A percentile compares a stretch with the other conserved stretches of the same genome.
These are phyloP conservation scores for Bursaphelenchus okinawaensis DNA, from an alignment of 2,888 invertebrate species.

Conservation along the genomic window DNA sequence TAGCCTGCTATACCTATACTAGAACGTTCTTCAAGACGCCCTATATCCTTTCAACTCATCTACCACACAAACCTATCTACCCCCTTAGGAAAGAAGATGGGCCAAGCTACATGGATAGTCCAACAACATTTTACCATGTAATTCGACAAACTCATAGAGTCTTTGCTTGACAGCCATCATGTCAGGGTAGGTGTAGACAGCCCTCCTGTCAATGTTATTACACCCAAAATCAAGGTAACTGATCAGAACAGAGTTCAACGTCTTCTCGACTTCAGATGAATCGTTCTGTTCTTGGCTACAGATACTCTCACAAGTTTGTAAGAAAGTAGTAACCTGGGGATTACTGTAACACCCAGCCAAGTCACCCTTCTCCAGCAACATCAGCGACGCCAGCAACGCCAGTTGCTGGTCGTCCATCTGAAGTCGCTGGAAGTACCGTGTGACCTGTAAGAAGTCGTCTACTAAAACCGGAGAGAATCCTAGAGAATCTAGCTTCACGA, in stretches of 20 bases:
- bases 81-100: not conserved
- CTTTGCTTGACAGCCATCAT: not conserved
- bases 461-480: not conserved
- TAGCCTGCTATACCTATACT: too few species aligned
- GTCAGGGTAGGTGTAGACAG: not conserved
- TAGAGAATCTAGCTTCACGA: not conserved
- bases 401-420: not conserved
- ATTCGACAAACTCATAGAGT: not conserved
- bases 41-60: too few species aligned
- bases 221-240: not conserved
- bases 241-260: not conserved
- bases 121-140: not conserved
- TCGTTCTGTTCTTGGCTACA: not conserved
- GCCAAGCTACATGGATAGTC: not conserved
- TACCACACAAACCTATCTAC: too few species aligned
- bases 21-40: too few species aligned
- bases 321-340: too few species aligned
- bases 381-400: not conserved
- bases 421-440: not conserved
- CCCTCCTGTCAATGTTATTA: not conserved
- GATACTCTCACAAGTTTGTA: not conserved
- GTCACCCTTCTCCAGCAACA: too few species aligned
- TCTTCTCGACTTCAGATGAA: not conserved
- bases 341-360: too few species aligned
- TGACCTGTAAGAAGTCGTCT: not conserved